Evolutionary conservation across 2,797 vertebrate species (phyloP).

Genomic region (Esox masquinongy): DNA sequence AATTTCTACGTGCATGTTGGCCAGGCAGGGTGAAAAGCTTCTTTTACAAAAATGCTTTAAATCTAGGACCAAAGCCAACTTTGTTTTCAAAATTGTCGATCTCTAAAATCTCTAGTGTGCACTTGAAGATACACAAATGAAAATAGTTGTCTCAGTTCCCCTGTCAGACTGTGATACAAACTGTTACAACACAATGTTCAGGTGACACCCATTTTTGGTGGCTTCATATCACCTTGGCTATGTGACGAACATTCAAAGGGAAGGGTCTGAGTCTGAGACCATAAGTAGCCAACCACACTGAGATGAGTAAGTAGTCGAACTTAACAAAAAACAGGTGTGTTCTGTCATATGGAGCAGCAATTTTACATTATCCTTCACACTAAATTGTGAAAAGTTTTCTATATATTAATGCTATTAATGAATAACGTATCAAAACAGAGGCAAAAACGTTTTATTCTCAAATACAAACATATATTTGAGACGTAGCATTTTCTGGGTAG

Average conservation of each 20-base stretch:
- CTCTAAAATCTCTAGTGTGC: background rate
- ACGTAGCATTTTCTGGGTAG: constrained; percentile 4
- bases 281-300: constrained; percentile 56
- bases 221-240: background rate
- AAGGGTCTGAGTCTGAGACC: background rate
- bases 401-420: background rate
- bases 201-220: background rate
- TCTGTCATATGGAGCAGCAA: constrained; percentile 7
- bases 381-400: background rate
- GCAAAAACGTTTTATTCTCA: background rate
- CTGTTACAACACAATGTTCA: background rate
- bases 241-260: too few relatives aligned
- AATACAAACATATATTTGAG: background rate
- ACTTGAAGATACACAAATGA: background rate
- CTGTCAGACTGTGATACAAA: background rate
- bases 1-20: background rate
- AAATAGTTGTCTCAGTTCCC: background rate
- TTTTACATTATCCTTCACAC: background rate
- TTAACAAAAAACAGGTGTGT: constrained; percentile 9
- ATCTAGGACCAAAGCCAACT: constrained; percentile 41
- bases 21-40: constrained; percentile 15
- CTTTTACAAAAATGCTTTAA: constrained; percentile 26
- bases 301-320: constrained; percentile 31
- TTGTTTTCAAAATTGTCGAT: constrained; percentile 40
- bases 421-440: background rate